phyloP scores from a whole-genome alignment of 2,888 invertebrate genomes.

The Norana najaformis region DNA sequence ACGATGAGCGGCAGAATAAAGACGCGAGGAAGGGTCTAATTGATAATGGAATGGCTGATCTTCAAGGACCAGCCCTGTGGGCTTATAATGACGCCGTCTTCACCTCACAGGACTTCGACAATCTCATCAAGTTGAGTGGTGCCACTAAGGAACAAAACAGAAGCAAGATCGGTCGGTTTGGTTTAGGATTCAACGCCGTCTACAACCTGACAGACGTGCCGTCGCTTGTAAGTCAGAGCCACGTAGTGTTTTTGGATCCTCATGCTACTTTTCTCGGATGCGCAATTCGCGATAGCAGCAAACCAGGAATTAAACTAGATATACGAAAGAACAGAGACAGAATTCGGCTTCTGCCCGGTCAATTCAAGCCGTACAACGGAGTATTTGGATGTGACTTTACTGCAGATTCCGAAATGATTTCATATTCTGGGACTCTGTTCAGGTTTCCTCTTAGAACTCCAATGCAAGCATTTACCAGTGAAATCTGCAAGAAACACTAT shows the following conservation, averaged over 20 bases:
- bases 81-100: slow-evolving; percentile 53
- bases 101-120: slow-evolving; percentile 50
- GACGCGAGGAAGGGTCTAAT: slow-evolving; percentile 45
- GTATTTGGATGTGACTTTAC: slow-evolving; percentile 47
- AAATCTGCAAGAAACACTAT: slow-evolving; percentile 50
- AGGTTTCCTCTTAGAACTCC: slow-evolving; percentile 46
- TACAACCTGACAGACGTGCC: slow-evolving; percentile 59
- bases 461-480: slow-evolving; percentile 42
- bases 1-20: slow-evolving; percentile 51
- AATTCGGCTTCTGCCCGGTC: slow-evolving; percentile 45
- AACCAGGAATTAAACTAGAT: slow-evolving; percentile 48
- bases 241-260: slow-evolving; percentile 56
- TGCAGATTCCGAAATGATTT: not conserved
- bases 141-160: slow-evolving; percentile 50
- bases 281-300: slow-evolving; percentile 39
- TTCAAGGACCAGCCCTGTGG: slow-evolving; percentile 55
- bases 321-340: slow-evolving; percentile 42
- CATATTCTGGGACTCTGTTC: slow-evolving; percentile 46
- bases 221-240: slow-evolving; percentile 51
- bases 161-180: slow-evolving; percentile 55
- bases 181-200: slow-evolving; percentile 57
- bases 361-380: slow-evolving; percentile 51
- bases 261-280: slow-evolving; percentile 49
- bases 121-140: slow-evolving; percentile 51
- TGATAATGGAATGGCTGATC: slow-evolving; percentile 48